Evolutionary conservation across 2,888 invertebrate genomes (phyloP).

Genomic region (Eupithecia subfuscata): DNA sequence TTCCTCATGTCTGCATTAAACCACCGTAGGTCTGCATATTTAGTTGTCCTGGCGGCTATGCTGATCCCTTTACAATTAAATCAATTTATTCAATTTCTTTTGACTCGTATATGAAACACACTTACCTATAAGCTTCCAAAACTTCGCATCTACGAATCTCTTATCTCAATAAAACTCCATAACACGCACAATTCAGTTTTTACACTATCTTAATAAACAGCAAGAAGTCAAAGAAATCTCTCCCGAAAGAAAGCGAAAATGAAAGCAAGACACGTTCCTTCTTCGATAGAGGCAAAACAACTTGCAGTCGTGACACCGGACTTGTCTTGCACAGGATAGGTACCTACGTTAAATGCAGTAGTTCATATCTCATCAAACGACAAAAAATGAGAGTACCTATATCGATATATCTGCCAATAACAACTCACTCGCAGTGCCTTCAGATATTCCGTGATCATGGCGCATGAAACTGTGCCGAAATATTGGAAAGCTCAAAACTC

Average conservation of each 20-base stretch:
- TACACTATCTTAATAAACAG: neutral
- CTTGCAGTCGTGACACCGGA: conserved; percentile 30
- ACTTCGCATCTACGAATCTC: neutral
- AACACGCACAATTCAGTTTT: neutral
- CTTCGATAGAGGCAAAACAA: conserved; percentile 36
- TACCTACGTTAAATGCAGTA: neutral
- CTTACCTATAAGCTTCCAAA: neutral
- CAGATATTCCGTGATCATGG: too few species aligned
- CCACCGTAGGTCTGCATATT: too few species aligned
- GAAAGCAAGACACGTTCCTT: conserved; percentile 31
- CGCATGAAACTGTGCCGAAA: too few species aligned
- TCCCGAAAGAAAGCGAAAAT: too few species aligned
- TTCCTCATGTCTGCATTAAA: too few species aligned
- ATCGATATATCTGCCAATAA: too few species aligned
- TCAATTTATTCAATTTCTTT: too few species aligned
- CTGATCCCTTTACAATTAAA: too few species aligned
- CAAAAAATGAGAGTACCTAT: too few species aligned
- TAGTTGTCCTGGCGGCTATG: too few species aligned
- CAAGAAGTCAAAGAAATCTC: conserved; percentile 15
- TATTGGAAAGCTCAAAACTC: too few species aligned
- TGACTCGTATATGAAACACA: neutral
- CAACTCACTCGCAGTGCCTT: too few species aligned
- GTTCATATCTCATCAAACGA: neutral
- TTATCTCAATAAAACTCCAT: neutral
- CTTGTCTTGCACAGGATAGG: conserved; percentile 19